phyloP scores from a whole-genome alignment of 2,113 vertebrate species.

The Entelurus aequoreus region DNA sequence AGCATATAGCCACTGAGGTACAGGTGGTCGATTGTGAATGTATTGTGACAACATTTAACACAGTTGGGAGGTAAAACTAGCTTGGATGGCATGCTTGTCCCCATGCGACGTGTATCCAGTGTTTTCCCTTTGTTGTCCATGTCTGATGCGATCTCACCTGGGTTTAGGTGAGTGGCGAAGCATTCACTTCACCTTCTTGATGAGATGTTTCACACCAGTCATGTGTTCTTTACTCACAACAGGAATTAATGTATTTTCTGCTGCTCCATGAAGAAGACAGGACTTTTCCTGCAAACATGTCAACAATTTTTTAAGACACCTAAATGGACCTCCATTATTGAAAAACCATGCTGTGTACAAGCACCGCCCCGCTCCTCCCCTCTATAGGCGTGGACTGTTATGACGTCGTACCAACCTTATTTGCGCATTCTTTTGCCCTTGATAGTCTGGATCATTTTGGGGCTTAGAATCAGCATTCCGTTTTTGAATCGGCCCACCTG shows the following conservation, averaged over 20 bases:
- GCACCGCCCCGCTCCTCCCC: too few relatives aligned
- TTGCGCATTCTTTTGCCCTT: constrained; percentile 71
- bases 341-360: too few relatives aligned
- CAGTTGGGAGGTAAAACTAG: too few relatives aligned
- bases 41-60: too few relatives aligned
- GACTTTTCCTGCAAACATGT: neutral
- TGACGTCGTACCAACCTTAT: constrained; percentile 9
- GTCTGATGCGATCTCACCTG: neutral
- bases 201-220: too few relatives aligned
- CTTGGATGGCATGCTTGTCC: too few relatives aligned
- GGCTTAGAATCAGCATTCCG: constrained; percentile 84
- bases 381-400: neutral
- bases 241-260: too few relatives aligned
- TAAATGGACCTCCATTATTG: too few relatives aligned
- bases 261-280: neutral
- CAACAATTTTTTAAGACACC: neutral
- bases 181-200: neutral
- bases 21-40: too few relatives aligned
- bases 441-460: constrained; percentile 83
- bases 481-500: constrained; percentile 90
- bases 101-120: neutral
- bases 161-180: neutral
- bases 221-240: too few relatives aligned
- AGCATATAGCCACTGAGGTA: too few relatives aligned
- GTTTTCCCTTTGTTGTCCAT: neutral